Base-by-base conservation (phyloP, 1,140 invertebrate species). In the Eupristina koningsbergeri region DNA sequence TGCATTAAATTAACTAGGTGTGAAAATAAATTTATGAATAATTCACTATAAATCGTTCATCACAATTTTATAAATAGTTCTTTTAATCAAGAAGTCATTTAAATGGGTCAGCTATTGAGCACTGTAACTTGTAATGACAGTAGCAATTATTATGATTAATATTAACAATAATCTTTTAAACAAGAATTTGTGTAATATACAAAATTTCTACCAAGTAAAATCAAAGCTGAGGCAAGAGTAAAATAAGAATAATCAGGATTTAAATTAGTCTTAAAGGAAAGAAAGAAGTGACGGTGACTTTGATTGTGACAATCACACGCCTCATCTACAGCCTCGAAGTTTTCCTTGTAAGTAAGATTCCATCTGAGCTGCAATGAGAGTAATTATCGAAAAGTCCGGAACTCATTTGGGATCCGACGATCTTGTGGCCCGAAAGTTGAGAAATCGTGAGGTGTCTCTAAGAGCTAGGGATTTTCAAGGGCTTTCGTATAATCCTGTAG, bases 401-500 rank as follows among this genome's bases (percentile, higher is more conserved):
- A 84, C 58, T 83, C 81, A 69, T 85, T 85, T 36, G 29, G 41
- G 71, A 75, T 69, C 39, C 3, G 61, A 11, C 6, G 34, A 50
- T 41, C 41, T 64, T 64, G 36, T 15, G 34, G 53, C 58, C 26
- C n/a, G 74, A 71, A 15, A 77, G n/a, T 64, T 39, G 75, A 73
- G 47, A 73, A 83, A 53, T 39, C 61, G 29, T 58, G 34, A 71
- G 81, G 58, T 31, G 34, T 13, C 39, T 39, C 36, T 2, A 64
- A 63, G 31, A 77, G n/a, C 47, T 63, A 26, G 82, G 86, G 84
- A 86, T 86, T 88, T n/a, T 87, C 84, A 86, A 86, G 87, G 85
- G 86, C 86, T 87, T 87, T 86, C 85, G 78, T 80, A 79, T 87
- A 86, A 88, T 88, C 85, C 85, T 5, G 77, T 1, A 19, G 15